phyloP scores from a whole-genome alignment of 2,888 invertebrate species.

The Gibbula magus region DNA sequence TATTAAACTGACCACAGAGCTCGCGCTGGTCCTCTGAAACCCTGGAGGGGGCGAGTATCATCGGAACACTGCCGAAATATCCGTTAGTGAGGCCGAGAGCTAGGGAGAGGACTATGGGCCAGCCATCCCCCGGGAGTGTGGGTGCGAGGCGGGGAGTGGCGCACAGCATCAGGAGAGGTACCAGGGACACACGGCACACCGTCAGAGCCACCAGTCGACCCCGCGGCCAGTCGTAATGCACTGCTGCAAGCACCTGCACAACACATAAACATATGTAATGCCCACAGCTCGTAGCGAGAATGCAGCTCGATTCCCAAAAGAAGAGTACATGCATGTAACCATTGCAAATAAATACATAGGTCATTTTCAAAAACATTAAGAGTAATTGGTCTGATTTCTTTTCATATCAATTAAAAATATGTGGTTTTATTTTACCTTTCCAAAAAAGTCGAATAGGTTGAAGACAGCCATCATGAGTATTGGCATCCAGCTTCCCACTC shows the following conservation, averaged over 20 bases:
- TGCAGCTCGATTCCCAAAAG: no score
- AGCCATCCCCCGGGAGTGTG: constrained; percentile 82
- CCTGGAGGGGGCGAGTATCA: constrained; percentile 91
- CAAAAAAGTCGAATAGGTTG: constrained; percentile 89
- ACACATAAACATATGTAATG: not conserved
- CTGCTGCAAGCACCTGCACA: constrained; percentile 83
- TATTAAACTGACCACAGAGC: constrained; percentile 87
- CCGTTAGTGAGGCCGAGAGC: constrained; percentile 89
- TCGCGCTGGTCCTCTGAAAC: constrained; percentile 90
- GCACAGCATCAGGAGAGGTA: constrained; percentile 88
- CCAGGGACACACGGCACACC: constrained; percentile 83
- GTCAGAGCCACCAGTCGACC: constrained; percentile 86
- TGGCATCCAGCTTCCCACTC: constrained; percentile 91
- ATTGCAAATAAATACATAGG: no score
- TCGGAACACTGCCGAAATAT: constrained; percentile 91
- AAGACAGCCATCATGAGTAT: constrained; percentile 92
- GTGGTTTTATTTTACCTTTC: constrained; percentile 80
- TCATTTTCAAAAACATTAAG: no score
- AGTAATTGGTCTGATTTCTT: no score
- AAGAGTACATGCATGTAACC: no score
- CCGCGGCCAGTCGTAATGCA: constrained; percentile 89
- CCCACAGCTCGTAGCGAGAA: no score
- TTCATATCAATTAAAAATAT: no score
- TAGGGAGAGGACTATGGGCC: constrained; percentile 82
- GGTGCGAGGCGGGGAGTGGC: constrained; percentile 87